Evolutionary conservation across 1,140 invertebrate species (phyloP).

Genomic region (Drosophila mayri): DNA sequence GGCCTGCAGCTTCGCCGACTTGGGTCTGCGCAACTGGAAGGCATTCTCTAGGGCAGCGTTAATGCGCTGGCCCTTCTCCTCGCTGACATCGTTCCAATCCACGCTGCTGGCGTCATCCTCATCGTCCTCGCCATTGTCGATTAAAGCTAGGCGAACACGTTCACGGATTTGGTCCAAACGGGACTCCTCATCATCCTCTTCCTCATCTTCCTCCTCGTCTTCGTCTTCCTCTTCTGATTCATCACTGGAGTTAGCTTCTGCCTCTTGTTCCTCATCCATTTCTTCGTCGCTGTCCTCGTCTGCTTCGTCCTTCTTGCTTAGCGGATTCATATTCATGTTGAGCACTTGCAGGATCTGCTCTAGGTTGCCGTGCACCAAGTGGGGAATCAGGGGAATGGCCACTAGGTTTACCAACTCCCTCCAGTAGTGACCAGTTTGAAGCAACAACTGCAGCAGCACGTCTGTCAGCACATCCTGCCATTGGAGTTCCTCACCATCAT

Average conservation of each 20-base stretch:
- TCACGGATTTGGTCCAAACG: slow-evolving; percentile 52
- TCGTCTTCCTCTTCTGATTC: slow-evolving; percentile 29
- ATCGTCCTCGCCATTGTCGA: slow-evolving; percentile 15
- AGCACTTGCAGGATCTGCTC: slow-evolving; percentile 48
- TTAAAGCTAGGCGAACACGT: slow-evolving; percentile 53
- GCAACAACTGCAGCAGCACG: slow-evolving; percentile 50
- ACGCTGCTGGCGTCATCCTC: slow-evolving; percentile 86
- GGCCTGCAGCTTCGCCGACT: slow-evolving; percentile 21
- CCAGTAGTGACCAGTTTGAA: slow-evolving; percentile 59
- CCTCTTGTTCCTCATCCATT: slow-evolving; percentile 1
- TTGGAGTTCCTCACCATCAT: slow-evolving; percentile 1
- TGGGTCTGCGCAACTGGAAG: slow-evolving; percentile 88
- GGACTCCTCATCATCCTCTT: slow-evolving; percentile 11
- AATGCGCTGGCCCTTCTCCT: slow-evolving; percentile 90
- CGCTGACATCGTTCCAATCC: slow-evolving; percentile 91
- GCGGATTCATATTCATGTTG: slow-evolving; percentile 57
- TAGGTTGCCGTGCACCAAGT: slow-evolving; percentile 39
- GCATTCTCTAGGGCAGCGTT: slow-evolving; percentile 89
- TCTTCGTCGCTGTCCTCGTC: slow-evolving; percentile 34
- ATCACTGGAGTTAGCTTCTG: slow-evolving; percentile 1
- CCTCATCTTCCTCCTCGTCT: slow-evolving; percentile 2
- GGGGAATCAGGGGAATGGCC: slow-evolving; percentile 23
- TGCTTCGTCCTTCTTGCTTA: slow-evolving; percentile 27
- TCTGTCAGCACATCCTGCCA: slow-evolving; percentile 71
- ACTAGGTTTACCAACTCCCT: slow-evolving; percentile 48